Percentiles rank a stretch among this genome's conserved stretches.
Conservation (phyloP, 2,113 vertebrate species). For the Panthera tigris region DNA sequence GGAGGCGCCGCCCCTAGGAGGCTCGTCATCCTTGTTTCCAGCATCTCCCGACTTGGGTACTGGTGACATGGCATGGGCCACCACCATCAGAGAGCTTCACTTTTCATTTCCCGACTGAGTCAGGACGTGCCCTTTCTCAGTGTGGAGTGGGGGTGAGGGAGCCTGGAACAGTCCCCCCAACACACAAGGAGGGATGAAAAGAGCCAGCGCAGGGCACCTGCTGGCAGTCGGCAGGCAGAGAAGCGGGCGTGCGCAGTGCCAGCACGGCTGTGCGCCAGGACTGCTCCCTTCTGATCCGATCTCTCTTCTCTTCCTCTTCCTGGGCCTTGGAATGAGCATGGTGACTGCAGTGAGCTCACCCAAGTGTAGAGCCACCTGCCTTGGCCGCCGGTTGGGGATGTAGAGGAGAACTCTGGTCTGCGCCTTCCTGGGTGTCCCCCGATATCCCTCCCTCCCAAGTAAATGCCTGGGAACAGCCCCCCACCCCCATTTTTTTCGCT, state of each 20-base stretch:
- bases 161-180: background rate
- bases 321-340: background rate
- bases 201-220: fast-evolving
- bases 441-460: background rate
- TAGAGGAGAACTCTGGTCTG: background rate
- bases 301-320: background rate
- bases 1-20: background rate
- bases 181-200: fast-evolving
- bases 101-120: background rate
- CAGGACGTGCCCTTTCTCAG: background rate
- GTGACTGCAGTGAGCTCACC: background rate
- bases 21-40: background rate
- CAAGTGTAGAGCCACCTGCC: background rate
- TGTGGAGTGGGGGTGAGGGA: background rate
- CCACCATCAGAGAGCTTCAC: background rate
- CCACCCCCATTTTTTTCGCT: background rate
- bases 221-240: fast-evolving
- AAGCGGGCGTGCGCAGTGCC: background rate
- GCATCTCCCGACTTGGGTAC: background rate
- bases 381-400: too few relatives aligned
- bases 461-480: background rate
- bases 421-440: background rate
- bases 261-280: background rate
- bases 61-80: background rate
- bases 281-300: too few relatives aligned